Percentiles rank a stretch among this genome's conserved stretches.
phyloP scores from a whole-genome alignment of 35 echinoderm and acorn worm species.

The Apostichopus parvimensis region DNA sequence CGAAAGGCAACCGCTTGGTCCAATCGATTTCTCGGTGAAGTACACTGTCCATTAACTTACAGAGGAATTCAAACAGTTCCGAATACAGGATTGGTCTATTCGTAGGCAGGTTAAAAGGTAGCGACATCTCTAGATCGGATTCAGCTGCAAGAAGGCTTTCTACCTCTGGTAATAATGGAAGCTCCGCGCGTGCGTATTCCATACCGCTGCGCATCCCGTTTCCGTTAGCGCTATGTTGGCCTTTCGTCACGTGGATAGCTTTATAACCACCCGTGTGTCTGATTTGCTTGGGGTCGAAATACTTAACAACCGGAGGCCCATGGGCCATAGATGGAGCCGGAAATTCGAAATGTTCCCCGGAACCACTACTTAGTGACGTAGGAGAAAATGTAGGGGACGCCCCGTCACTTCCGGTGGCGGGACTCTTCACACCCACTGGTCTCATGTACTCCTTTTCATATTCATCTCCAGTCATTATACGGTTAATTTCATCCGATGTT shows the following conservation, averaged over 20 bases:
- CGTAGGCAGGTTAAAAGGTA: slow-evolving; percentile 56
- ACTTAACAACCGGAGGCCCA: neutral
- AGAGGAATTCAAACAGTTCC: slow-evolving; percentile 87
- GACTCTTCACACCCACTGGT: slow-evolving; percentile 49
- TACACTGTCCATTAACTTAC: slow-evolving; percentile 85
- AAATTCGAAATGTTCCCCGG: slow-evolving; percentile 61
- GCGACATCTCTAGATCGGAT: slow-evolving; percentile 51
- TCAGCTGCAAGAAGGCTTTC: slow-evolving; percentile 81
- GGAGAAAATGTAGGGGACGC: slow-evolving; percentile 83
- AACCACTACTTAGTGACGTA: slow-evolving; percentile 62
- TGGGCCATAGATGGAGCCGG: slow-evolving; percentile 15
- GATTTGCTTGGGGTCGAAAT: neutral
- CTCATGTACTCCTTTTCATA: slow-evolving; percentile 23
- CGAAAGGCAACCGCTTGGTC: slow-evolving; percentile 80
- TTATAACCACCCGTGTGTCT: slow-evolving; percentile 1
- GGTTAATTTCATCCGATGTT: slow-evolving; percentile 83
- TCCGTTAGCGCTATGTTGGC: neutral
- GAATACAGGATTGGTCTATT: slow-evolving; percentile 54
- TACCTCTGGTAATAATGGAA: slow-evolving; percentile 85
- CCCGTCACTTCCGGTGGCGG: slow-evolving; percentile 84
- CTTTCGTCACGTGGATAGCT: neutral
- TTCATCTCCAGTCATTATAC: slow-evolving; percentile 95
- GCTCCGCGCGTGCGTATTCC: slow-evolving; percentile 37
- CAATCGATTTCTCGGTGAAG: slow-evolving; percentile 83
- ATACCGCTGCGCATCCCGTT: neutral